A percentile compares a stretch with the other conserved stretches of the same genome.
These are phyloP conservation scores for Phaonia tiefii DNA, from an alignment of 2,888 invertebrate genomes.

Conservation along the genomic window DNA sequence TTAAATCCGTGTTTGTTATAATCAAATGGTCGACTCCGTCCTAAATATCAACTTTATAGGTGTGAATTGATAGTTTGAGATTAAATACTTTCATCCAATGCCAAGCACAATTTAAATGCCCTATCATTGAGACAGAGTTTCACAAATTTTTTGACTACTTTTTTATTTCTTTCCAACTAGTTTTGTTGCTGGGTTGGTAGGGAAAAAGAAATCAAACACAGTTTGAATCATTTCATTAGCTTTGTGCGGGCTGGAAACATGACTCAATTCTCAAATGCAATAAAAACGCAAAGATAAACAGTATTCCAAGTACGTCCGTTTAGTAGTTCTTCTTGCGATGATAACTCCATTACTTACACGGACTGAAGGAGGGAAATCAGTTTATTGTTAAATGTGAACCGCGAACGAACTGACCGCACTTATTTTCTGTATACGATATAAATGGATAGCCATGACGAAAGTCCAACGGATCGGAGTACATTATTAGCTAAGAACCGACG, in stretches of 20 bases:
- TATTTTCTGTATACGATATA: not conserved
- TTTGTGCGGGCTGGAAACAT: not conserved
- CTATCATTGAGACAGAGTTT: no score
- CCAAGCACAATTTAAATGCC: no score
- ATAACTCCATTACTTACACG: not conserved
- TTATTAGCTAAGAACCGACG: constrained; percentile 55
- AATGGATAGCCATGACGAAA: constrained; percentile 45
- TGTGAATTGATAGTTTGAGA: no score
- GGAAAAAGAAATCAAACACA: not conserved
- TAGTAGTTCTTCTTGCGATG: not conserved
- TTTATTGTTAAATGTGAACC: not conserved
- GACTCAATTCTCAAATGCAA: constrained; percentile 21
- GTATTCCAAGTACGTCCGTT: not conserved
- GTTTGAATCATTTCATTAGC: constrained; percentile 24
- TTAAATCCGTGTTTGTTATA: no score
- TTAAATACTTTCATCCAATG: no score
- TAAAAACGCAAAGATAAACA: constrained; percentile 8
- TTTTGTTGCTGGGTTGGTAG: no score
- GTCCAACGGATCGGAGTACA: constrained; percentile 61
- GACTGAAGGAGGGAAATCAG: not conserved
- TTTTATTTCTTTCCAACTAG: no score
- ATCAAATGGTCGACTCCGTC: no score
- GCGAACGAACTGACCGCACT: constrained; percentile 13
- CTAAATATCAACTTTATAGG: no score
- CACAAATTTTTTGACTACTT: no score